Percentiles rank a stretch among this genome's conserved stretches.
Conservation (phyloP, 2,797 vertebrate species). For the Rhinoraja longicauda region DNA sequence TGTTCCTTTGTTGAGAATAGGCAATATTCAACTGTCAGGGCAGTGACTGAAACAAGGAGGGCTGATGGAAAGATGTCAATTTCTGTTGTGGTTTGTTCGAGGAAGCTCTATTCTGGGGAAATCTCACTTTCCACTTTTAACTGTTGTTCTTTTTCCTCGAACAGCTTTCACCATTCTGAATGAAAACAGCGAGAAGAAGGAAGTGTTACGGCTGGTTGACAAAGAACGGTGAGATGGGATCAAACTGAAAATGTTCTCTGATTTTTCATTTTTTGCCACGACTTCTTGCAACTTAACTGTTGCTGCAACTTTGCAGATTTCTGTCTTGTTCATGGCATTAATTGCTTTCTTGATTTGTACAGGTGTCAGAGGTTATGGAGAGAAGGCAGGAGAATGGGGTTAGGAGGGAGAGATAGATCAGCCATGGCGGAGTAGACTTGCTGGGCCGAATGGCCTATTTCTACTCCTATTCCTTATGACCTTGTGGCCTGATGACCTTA, state of each 20-base stretch:
- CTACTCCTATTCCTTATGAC: too few species aligned
- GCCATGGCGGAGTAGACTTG: too few species aligned
- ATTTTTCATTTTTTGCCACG: too few species aligned
- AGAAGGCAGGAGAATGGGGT: too few species aligned
- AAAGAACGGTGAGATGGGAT: conserved; percentile 74
- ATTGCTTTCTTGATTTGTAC: not conserved
- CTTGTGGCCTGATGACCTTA: too few species aligned
- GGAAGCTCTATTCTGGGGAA: not conserved
- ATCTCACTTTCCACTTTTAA: not conserved
- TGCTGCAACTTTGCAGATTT: not conserved
- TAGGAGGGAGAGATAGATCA: too few species aligned
- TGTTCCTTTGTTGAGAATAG: not conserved
- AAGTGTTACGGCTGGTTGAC: conserved; percentile 84
- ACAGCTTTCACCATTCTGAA: conserved; percentile 69
- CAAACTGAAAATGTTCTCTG: not conserved
- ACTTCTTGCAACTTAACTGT: not conserved
- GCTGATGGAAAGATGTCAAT: not conserved
- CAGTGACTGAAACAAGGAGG: not conserved
- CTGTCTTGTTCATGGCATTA: not conserved
- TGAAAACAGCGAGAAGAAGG: conserved; percentile 81
- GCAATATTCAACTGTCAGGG: not conserved
- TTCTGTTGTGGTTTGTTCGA: not conserved
- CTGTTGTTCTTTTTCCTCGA: conserved; percentile 36
- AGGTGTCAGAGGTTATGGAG: too few species aligned
- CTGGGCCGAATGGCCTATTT: too few species aligned